These are phyloP conservation scores for Suncus etruscus DNA, from an alignment of 2,113 vertebrate genomes.

Conservation along the genomic window DNA sequence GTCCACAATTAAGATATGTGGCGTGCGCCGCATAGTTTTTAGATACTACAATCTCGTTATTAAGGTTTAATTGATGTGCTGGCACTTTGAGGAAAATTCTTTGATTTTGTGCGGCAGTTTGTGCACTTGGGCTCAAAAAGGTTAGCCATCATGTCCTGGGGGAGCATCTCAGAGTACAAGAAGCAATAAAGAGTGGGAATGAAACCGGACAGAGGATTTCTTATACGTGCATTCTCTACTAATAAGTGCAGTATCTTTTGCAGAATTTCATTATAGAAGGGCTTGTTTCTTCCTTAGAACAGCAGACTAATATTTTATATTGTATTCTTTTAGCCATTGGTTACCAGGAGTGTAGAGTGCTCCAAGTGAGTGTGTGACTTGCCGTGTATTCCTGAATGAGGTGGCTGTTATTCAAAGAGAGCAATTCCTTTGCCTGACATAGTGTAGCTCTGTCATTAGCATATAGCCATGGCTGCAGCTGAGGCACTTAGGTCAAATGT, in stretches of 20 bases:
- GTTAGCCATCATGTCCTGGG: no score
- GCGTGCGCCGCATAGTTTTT: no score
- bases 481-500: background rate
- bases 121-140: no score
- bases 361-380: background rate
- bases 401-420: background rate
- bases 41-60: no score
- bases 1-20: no score
- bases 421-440: background rate
- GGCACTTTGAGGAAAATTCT: no score
- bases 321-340: no score
- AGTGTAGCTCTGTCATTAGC: fast-evolving
- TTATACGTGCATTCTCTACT: no score
- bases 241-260: background rate
- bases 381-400: background rate
- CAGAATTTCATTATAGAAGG: background rate
- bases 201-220: no score
- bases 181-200: background rate
- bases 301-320: background rate
- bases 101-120: no score
- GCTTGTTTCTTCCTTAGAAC: background rate
- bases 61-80: no score
- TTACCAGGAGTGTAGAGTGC: no score
- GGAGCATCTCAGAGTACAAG: background rate
- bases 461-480: background rate